Conservation (phyloP, 2,113 vertebrate genomes). For the Hiodon tergisus region DNA sequence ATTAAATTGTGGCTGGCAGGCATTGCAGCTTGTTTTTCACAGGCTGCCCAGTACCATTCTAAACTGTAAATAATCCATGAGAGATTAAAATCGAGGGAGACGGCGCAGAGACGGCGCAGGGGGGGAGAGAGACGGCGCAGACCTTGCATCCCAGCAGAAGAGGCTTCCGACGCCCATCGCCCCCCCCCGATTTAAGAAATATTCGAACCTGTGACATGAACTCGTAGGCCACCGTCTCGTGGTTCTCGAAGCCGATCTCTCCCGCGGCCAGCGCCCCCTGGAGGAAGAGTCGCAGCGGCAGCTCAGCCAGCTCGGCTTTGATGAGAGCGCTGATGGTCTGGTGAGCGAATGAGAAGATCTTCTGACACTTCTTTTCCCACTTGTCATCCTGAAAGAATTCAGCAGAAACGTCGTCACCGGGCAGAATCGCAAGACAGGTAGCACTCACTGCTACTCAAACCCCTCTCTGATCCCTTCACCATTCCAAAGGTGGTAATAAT, state of each 20-base stretch:
- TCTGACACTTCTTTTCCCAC: slow-evolving; percentile 99
- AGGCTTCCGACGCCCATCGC: neutral
- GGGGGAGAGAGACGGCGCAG: too few species aligned
- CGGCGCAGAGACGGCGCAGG: too few species aligned
- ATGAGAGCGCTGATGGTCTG: slow-evolving; percentile 97
- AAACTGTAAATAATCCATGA: too few species aligned
- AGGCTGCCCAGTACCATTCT: too few species aligned
- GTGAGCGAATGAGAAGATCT: slow-evolving; percentile 97
- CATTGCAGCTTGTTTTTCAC: too few species aligned
- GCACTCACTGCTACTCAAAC: too few species aligned
- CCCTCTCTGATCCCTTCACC: too few species aligned
- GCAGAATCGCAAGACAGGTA: too few species aligned
- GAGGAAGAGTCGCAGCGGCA: slow-evolving; percentile 90
- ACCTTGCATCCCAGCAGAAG: neutral
- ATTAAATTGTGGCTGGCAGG: too few species aligned
- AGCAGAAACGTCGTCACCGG: too few species aligned
- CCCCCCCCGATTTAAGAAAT: neutral
- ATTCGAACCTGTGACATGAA: slow-evolving; percentile 93
- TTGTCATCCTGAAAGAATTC: slow-evolving; percentile 82
- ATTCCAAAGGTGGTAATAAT: too few species aligned
- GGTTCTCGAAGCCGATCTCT: slow-evolving; percentile 96
- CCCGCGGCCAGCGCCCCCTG: slow-evolving; percentile 93
- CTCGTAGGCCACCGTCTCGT: slow-evolving; percentile 96
- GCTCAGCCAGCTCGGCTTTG: slow-evolving; percentile 91
- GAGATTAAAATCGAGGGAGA: too few species aligned